phyloP scores from a whole-genome alignment of 2,113 vertebrate genomes.

The Tautogolabrus adspersus region DNA sequence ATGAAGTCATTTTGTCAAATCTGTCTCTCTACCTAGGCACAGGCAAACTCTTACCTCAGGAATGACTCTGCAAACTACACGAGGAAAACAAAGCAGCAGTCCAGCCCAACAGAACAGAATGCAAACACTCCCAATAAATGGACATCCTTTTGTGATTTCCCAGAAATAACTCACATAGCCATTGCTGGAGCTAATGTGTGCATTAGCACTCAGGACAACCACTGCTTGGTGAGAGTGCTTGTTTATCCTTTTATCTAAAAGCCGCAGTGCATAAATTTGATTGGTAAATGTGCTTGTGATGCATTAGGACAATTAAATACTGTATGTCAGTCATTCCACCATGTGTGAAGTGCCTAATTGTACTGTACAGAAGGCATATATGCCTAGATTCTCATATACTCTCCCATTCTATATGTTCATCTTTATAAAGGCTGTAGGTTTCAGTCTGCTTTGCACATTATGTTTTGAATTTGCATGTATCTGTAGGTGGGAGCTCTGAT shows the following conservation, averaged over 20 bases:
- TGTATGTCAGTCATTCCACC: neutral
- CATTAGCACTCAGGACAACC: conserved; percentile 90
- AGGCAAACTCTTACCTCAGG: conserved; percentile 64
- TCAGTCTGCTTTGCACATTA: conserved; percentile 25
- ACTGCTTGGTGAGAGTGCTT: conserved; percentile 86
- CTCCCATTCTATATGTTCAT: conserved; percentile 9
- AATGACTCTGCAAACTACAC: conserved; percentile 57
- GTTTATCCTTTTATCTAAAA: conserved; percentile 42
- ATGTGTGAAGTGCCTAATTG: conserved; percentile 16
- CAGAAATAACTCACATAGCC: conserved; percentile 90
- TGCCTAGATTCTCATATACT: conserved; percentile 5
- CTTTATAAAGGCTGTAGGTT: conserved; percentile 14
- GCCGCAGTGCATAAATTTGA: conserved; percentile 37
- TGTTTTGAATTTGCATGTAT: conserved; percentile 54
- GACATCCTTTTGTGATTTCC: conserved; percentile 90
- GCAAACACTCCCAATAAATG: conserved; percentile 66
- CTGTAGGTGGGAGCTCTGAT: conserved; percentile 62
- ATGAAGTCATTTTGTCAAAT: neutral
- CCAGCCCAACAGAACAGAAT: neutral
- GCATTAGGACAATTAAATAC: conserved; percentile 33
- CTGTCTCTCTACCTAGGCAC: conserved; percentile 54
- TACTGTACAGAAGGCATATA: neutral
- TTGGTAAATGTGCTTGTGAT: conserved; percentile 51
- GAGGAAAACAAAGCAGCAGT: conserved; percentile 39
- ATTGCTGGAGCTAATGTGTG: conserved; percentile 80